Base-by-base conservation (phyloP, 2,113 vertebrate genomes). In the Symphodus melops region DNA sequence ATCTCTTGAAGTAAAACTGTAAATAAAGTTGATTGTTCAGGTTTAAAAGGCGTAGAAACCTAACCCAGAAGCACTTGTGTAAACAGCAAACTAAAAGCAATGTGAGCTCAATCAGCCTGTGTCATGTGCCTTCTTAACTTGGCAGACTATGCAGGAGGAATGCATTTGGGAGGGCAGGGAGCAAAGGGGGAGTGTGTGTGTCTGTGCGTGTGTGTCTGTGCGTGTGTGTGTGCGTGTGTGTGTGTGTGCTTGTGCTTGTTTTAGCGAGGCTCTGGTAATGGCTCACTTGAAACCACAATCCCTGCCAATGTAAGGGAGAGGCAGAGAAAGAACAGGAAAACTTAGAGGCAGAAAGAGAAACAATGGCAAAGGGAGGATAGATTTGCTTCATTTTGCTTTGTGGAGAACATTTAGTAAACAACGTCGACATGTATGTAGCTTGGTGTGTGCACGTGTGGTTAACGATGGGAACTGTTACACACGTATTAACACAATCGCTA, bases 51-150 rank as follows among this genome's bases (percentile, higher is more conserved):
- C 41, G 72, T 9, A 72, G 65, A 79, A 77, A 81, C 58, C 48
- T n/a, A 79, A 84, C 48, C 56, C 65, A 63, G 63, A 77, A 54
- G 42, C 71, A 71, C 46, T 72, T 59, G 21, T 68, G 72, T 85
- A 84, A 81, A 89, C 80, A 84, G 77, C 81, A 73, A 84, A 83
- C 78, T 72, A 79, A 81, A 81, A 87, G 84, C 89, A 83, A 81
- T 72, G 82, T 75, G 83, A 84, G 73, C 82, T 77, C 82, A 75
- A 88, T 84, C 76, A 69, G 86, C 60, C 75, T 51, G 77, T 80
- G 86, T 92, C 91, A 89, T 90, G 87, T 86, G 91, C 85, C 72
- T 88, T 83, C 82, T 87, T 77, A 75, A 89, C 87, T 89, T 87
- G 84, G 89, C 89, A 87, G 81, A 59, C 75, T 68, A 71, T 85